Evolutionary conservation across 1,140 invertebrate species (phyloP).

Genomic region (Drosophila sp.): DNA sequence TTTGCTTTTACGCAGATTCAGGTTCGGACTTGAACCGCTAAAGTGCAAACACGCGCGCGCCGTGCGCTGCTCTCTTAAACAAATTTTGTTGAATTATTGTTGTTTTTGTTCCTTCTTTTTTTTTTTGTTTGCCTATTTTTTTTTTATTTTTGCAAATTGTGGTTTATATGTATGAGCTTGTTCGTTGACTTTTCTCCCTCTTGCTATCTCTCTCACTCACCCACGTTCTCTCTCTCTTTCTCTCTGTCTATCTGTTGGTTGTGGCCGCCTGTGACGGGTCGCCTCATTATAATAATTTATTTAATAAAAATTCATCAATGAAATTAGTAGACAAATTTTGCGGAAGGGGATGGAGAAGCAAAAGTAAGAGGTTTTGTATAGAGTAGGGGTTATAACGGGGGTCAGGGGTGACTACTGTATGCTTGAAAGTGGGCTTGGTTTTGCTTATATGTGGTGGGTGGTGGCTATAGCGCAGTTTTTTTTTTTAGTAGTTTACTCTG

Average conservation of each 20-base stretch:
- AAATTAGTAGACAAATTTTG: slow-evolving; percentile 49
- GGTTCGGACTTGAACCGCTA: slow-evolving; percentile 16
- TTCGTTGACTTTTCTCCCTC: slow-evolving; percentile 26
- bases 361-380: too few species aligned
- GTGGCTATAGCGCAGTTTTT: slow-evolving; percentile 3
- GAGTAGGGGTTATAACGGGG: too few species aligned
- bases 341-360: not conserved
- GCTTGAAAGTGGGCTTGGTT: not conserved
- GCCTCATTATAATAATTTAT: slow-evolving; percentile 66
- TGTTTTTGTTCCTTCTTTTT: not conserved
- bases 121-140: slow-evolving; percentile 14
- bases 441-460: not conserved
- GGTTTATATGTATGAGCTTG: slow-evolving; percentile 11
- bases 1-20: not conserved
- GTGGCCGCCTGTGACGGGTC: slow-evolving; percentile 12
- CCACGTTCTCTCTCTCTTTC: not conserved
- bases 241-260: slow-evolving; percentile 13
- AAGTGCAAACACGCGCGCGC: slow-evolving; percentile 17
- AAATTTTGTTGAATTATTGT: not conserved
- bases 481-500: slow-evolving; percentile 4
- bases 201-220: slow-evolving; percentile 12
- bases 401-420: not conserved
- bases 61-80: slow-evolving; percentile 10
- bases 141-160: slow-evolving; percentile 15
- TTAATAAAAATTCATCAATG: slow-evolving; percentile 66